Base-by-base conservation (phyloP, 2,888 invertebrate species). In the Diadromus collaris region DNA sequence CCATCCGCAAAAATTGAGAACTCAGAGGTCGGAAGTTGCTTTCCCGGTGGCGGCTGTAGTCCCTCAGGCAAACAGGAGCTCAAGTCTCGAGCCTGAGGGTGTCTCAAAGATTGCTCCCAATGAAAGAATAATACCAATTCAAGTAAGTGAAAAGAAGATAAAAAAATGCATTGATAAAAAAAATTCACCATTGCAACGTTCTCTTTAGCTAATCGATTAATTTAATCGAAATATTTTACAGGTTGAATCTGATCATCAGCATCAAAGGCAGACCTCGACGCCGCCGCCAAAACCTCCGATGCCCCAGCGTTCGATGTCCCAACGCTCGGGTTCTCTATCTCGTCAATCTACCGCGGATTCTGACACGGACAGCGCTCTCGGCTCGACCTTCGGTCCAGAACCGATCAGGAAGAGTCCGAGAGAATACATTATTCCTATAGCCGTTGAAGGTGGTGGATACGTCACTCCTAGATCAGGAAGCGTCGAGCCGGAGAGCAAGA, bases 361-460 rank as follows among this genome's bases (percentile, higher is more conserved):
- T 10, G 96, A 97, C 85, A 95, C 95, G 0, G 94, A 94, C 83
- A 93, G 92, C 84, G 93, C 90, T 83, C 91, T 91, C 19, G 90
- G 90, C 19, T 89, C 90, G 13, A 91, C 92, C 7, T 84, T 89
- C 4, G 92, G 93, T 27, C 92, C 92, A 85, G 95, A 95, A 89
- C 96, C 96, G 6, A 97, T 97, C 88, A 95, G 96, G 89, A 97
- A 97, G 91, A 96, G 96, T 16, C 96, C 97, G 19, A 93, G 97
- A 56, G 97, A 97, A 91, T 97, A 96, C 88, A 97, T 97, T 86
- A 97, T 97, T 91, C 97, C 97, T n/a, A 97, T 97, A 87, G 96
- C 97, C 21, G 95, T 97, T 72, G 97, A 97, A 91, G 97, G 97
- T 84, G 97, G 96, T 80, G 97, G 97, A 79, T 96, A 95, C 90